phyloP scores from a whole-genome alignment of 2,113 vertebrate genomes.

The Vidua macroura region DNA sequence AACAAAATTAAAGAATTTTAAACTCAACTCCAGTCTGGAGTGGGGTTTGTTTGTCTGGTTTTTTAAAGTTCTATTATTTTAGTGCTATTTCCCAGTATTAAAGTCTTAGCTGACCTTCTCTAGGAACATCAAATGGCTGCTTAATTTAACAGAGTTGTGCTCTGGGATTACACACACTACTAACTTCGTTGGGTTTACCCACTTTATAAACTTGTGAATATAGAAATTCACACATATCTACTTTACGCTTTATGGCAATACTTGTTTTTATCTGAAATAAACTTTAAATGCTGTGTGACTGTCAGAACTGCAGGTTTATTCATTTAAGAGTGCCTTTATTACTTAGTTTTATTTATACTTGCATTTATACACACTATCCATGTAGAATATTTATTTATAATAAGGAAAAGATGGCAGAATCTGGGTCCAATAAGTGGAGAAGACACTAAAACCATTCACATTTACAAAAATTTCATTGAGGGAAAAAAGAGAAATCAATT shows the following conservation, averaged over 20 bases:
- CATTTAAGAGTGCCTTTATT: not conserved
- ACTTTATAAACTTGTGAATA: not conserved
- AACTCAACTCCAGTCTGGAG: not conserved
- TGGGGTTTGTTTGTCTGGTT: accelerated
- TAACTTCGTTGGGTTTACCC: not conserved
- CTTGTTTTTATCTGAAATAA: not conserved
- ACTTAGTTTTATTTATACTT: not conserved
- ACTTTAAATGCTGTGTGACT: not conserved
- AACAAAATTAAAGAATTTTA: not conserved
- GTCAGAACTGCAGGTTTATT: not conserved
- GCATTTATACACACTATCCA: not conserved
- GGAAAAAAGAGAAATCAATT: accelerated
- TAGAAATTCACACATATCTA: not conserved
- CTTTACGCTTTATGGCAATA: not conserved
- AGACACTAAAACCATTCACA: not conserved
- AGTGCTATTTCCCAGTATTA: not conserved
- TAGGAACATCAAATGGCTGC: not conserved
- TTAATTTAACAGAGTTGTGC: not conserved
- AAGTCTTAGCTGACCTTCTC: not conserved
- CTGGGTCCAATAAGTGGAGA: not conserved
- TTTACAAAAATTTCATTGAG: accelerated
- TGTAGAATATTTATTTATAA: not conserved
- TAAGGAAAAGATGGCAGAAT: not conserved
- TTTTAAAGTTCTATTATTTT: not conserved
- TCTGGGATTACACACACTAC: not conserved